Conservation (phyloP, 2,797 vertebrate species). For the Malacoraja senta region DNA sequence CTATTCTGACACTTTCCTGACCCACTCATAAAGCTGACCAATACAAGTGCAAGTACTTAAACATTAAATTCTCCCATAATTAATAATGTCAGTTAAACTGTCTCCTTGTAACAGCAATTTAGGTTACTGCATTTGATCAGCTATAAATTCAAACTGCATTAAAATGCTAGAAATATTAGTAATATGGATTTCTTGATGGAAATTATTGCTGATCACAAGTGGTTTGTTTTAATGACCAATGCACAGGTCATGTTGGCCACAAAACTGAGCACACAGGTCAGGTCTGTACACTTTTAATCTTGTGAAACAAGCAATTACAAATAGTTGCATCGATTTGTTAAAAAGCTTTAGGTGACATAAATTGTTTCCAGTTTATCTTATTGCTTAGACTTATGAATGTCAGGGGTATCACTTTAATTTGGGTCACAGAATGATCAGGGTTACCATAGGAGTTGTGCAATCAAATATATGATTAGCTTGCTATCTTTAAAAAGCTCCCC, state of each 20-base stretch:
- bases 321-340: constrained; percentile 99
- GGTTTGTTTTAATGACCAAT: constrained; percentile 70
- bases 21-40: constrained; percentile 69
- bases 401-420: constrained; percentile 84
- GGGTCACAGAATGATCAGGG: constrained; percentile 73
- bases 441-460: constrained; percentile 68
- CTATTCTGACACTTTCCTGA: constrained; percentile 55
- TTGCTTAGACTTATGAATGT: constrained; percentile 90
- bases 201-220: constrained; percentile 78
- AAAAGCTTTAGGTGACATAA: constrained; percentile 99
- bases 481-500: constrained; percentile 22
- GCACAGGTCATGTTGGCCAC: constrained; percentile 80
- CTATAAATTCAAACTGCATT: constrained; percentile 95
- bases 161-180: constrained; percentile 96
- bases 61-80: constrained; percentile 93
- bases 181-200: constrained; percentile 87
- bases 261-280: constrained; percentile 87
- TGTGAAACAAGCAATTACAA: constrained; percentile 99
- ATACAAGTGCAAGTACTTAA: constrained; percentile 67
- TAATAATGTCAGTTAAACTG: constrained; percentile 98
- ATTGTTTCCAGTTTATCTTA: constrained; percentile 95
- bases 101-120: constrained; percentile 97
- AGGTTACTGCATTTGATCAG: constrained; percentile 95
- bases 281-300: constrained; percentile 97
- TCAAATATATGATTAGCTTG: constrained; percentile 57